Base-by-base conservation (phyloP, 2,113 vertebrate genomes). In the Oceanodroma tethys region DNA sequence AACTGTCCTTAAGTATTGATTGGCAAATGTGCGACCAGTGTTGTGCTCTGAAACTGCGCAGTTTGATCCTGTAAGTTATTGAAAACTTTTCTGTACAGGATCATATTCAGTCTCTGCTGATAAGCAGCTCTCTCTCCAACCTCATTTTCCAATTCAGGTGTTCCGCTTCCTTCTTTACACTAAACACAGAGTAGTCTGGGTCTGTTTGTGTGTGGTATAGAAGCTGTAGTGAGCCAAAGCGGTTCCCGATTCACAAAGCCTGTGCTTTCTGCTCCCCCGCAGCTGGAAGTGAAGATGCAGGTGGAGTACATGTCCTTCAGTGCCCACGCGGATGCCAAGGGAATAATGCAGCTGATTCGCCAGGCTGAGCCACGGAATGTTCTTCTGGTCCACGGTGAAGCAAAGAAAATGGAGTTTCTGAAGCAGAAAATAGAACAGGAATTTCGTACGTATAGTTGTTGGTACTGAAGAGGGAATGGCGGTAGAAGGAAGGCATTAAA, bases 301-400 rank as follows among this genome's bases (percentile, higher is more conserved):
- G 99, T 99, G 97, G 99, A 99, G 92, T 99, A 99, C 98, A 99
- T 99, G 99, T 99, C 99, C 23, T 99, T 99, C 97, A 99, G 99
- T 0, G 99, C 99, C 55, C 99, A 99, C 0, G 99, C 99, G 0
- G 99, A 99, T 0, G 99, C 99, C 83, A 99, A 99, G 93, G 99
- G 99, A 52, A 99, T 99, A 97, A 99, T 99, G 99, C 99, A 99
- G 98, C 99, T 99, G 40, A 99, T 99, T 42, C 99, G 99, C 21
- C 99, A 99, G 98, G 99, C 99, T 0, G 99, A 99, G 97, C 99
- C 99, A 0, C 98, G 98, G 0, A 99, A 97, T 1, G 99, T 99
- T 87, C 98, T 99, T 62, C 98, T 99, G 67, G 99, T 99, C 7
- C 99, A 99, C 0, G 99, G 99, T 0, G 99, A 99, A 62, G 99